Percentiles rank a stretch among this genome's conserved stretches.
phyloP scores from a whole-genome alignment of 2,797 vertebrate species.

The Smutsia gigantea region DNA sequence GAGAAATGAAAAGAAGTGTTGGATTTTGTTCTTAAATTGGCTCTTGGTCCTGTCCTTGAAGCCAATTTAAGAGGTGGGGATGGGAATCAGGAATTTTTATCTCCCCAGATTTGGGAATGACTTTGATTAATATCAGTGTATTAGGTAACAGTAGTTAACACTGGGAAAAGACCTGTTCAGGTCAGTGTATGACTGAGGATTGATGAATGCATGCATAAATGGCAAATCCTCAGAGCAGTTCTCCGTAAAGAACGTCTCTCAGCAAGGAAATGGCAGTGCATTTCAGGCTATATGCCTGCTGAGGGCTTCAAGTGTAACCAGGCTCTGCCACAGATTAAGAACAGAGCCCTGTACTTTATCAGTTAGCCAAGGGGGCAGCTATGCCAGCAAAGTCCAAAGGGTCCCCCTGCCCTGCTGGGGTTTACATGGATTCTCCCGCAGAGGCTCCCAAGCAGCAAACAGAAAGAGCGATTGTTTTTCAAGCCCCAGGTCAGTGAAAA shows the following conservation, averaged over 20 bases:
- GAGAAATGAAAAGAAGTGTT: not conserved
- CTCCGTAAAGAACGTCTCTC: not conserved
- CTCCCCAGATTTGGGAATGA: not conserved
- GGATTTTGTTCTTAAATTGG: not conserved
- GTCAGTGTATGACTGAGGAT: not conserved
- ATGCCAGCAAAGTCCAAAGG: not conserved
- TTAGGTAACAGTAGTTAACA: not conserved
- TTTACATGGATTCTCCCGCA: not conserved
- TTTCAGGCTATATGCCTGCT: not conserved
- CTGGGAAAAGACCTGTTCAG: not conserved
- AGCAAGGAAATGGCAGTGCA: not conserved
- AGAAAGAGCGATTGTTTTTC: not conserved
- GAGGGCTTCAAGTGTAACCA: not conserved
- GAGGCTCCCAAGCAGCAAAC: not conserved
- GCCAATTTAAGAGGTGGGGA: not conserved
- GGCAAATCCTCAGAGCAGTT: not conserved
- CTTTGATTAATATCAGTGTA: not conserved
- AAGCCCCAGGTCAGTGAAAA: not conserved
- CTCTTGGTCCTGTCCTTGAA: not conserved
- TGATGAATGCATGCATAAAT: rapidly evolving
- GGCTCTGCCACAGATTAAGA: not conserved
- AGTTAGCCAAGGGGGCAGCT: not conserved
- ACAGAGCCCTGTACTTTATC: not conserved
- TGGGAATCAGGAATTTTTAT: not conserved
- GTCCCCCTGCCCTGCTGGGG: not conserved